Evolutionary conservation across 2,113 vertebrate genomes (phyloP).

Genomic region (Pyrgilauda ruficollis): DNA sequence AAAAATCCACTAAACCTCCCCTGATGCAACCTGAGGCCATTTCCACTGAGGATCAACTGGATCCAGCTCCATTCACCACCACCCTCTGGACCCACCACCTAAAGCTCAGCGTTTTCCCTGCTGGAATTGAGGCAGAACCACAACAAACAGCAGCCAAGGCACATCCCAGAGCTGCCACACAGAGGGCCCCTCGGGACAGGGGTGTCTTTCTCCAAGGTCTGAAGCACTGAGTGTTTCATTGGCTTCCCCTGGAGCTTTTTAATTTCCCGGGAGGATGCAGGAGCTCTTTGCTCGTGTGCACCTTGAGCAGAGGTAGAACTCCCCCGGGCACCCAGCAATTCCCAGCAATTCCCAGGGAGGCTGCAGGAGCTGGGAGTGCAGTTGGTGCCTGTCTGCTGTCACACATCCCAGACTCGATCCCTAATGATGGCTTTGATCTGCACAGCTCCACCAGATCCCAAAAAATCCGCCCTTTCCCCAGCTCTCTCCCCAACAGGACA

Average conservation of each 20-base stretch:
- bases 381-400: neutral
- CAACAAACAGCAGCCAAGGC: neutral
- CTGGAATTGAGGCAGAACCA: neutral
- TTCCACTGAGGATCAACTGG: neutral
- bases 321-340: neutral
- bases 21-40: neutral
- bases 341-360: neutral
- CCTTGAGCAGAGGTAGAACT: neutral
- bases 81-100: too few species aligned
- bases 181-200: neutral
- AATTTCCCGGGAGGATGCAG: neutral
- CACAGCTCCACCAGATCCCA: neutral
- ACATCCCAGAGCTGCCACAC: rapidly evolving
- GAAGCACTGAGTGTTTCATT: rapidly evolving
- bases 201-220: neutral
- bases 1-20: neutral
- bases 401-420: neutral
- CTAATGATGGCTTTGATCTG: neutral
- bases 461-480: neutral
- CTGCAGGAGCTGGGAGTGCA: neutral
- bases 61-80: neutral
- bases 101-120: neutral
- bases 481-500: neutral
- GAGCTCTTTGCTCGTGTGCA: neutral
- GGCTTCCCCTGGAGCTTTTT: neutral